Percentiles rank a stretch among this genome's conserved stretches.
Evolutionary conservation across 2,888 invertebrate species (phyloP).

Genomic region (Tetragnatha montana): DNA sequence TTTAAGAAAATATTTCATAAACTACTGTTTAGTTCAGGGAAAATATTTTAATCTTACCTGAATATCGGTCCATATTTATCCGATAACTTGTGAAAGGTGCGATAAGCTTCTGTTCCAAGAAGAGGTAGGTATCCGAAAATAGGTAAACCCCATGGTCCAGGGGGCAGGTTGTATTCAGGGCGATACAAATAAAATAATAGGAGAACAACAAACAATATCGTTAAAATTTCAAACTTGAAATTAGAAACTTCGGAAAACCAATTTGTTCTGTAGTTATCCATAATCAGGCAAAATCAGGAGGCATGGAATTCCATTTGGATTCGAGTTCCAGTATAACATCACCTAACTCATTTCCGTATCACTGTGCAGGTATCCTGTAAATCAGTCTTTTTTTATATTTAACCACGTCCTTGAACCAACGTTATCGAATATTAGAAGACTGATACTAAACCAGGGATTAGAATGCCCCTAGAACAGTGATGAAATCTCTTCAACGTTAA

Average conservation of each 20-base stretch:
- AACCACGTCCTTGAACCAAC: not conserved
- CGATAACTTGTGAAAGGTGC: slow-evolving; percentile 61
- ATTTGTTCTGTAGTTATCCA: not conserved
- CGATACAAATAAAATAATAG: slow-evolving; percentile 4
- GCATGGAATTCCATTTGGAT: not conserved
- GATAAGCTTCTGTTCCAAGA: slow-evolving; percentile 65
- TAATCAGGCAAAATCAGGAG: not conserved
- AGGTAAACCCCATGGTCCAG: slow-evolving; percentile 72
- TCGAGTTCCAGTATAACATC: not conserved
- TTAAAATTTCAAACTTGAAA: not conserved
- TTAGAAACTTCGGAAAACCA: not conserved
- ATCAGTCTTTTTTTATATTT: not conserved
- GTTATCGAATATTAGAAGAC: not conserved
- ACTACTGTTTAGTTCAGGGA: too few relatives aligned
- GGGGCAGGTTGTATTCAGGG: slow-evolving; percentile 58
- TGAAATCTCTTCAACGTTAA: too few relatives aligned
- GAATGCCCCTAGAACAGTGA: not conserved
- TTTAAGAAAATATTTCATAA: too few relatives aligned
- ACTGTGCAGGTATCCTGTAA: not conserved
- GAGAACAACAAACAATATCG: not conserved
- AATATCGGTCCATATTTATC: slow-evolving; percentile 71
- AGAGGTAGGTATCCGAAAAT: slow-evolving; percentile 72
- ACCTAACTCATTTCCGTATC: not conserved
- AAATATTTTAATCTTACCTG: slow-evolving; percentile 53
- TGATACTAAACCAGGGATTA: not conserved